Percentiles rank a stretch among this genome's conserved stretches.
These are phyloP conservation scores for Phrynocephalus guinanensis DNA, from an alignment of 2,797 vertebrate genomes.

Conservation along the genomic window DNA sequence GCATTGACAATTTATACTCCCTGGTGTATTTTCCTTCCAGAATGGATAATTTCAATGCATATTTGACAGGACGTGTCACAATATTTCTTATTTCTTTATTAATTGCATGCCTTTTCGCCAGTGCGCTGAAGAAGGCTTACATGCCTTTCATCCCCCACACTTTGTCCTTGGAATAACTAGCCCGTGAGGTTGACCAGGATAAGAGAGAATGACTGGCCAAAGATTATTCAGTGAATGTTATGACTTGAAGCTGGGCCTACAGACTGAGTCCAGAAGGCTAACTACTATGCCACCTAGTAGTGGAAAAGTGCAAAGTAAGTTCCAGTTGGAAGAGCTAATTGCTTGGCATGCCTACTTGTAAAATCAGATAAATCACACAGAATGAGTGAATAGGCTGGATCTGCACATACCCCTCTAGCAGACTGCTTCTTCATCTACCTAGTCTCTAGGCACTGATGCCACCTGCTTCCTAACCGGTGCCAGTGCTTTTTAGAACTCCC, in stretches of 20 bases:
- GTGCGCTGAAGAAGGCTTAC: not conserved
- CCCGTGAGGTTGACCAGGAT: not conserved
- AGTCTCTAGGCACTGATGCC: not conserved
- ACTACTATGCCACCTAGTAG: not conserved
- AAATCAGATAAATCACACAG: not conserved
- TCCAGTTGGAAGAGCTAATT: not conserved
- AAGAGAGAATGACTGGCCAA: not conserved
- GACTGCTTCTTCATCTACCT: not conserved
- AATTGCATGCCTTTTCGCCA: not conserved
- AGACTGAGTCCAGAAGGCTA: not conserved
- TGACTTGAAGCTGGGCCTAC: not conserved
- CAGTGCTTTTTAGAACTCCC: not conserved
- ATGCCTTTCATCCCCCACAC: not conserved
- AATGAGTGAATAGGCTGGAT: not conserved
- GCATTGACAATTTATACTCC: not conserved
- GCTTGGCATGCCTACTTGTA: too few relatives aligned
- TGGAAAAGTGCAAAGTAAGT: not conserved
- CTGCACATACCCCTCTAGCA: not conserved
- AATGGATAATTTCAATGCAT: not conserved
- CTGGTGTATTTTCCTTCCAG: not conserved
- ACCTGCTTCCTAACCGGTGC: not conserved
- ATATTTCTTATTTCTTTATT: not conserved
- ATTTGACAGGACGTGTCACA: not conserved
- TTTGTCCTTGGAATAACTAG: not conserved
- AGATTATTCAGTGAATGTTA: not conserved